Base-by-base conservation (phyloP, 2,797 vertebrate species). In the Darevskia nairensis region DNA sequence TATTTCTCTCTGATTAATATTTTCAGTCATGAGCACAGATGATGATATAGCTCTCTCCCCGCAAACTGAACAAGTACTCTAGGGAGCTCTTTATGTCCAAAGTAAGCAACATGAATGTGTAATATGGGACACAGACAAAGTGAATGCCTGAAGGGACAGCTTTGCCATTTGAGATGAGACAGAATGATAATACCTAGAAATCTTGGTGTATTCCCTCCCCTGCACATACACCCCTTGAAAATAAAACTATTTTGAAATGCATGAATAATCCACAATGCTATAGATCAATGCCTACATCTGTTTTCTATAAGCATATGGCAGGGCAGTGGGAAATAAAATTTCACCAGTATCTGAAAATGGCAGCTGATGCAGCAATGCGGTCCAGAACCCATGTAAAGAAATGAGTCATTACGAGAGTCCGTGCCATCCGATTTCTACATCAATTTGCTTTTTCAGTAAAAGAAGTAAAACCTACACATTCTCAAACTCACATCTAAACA, bases 1-100 rank as follows among this genome's bases (percentile, higher is more conserved):
- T 35, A 32, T 46, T 7, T 71, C 11, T 77, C 27, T 88, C 50
- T 84, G 80, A 86, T 89, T 86, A 84, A 81, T 81, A 72, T 77
- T 84, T 87, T 50, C 71, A 89, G 71, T 72, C 82, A 78, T 66
- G 32, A 80, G 69, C 44, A 84, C 29, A 74, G 66, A 88, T 74
- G 66, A 84, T 72, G 76, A 84, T 84, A 79, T 66, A 55, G 69
- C 27, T 44, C 80, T 83, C 79, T 35, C 27, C 23, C 9, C 66
- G 55, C 55, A 55, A 68, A 83, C 6, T 7, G 19, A 90, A 81
- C 25, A 77, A 84, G n/a, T 39, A 25, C 78, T 85, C 72, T 6
- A 6, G 82, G 72, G 72, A 78, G n/a, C 25, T 69, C 46, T 83
- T 66, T 66, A 50, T 77, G 46, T 41, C 71, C 61, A 35, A 61